Evolutionary conservation across 2,797 vertebrate species (phyloP).

Genomic region (Sebastes steindachneri): DNA sequence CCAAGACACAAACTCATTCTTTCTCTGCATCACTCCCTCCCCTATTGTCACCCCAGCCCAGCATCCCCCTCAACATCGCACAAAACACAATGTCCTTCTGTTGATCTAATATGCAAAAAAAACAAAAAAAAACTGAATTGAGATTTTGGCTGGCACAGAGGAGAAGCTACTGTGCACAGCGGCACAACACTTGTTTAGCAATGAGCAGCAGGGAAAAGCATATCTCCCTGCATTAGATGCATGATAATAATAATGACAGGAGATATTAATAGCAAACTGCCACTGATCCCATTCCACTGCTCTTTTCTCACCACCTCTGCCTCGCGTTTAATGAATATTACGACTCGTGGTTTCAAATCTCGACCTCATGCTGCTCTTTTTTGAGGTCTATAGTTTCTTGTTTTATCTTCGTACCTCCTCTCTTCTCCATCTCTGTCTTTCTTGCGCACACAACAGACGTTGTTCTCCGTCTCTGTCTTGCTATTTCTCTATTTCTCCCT

Average conservation of each 20-base stretch:
- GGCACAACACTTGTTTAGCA: conserved; percentile 44
- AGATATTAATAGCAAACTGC: conserved; percentile 54
- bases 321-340: conserved; percentile 27
- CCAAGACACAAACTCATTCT: conserved; percentile 70
- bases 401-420: conserved; percentile 45
- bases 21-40: conserved; percentile 20
- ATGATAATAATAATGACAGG: conserved; percentile 48
- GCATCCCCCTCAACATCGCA: conserved; percentile 23
- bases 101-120: conserved; percentile 56
- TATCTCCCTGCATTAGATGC: conserved; percentile 42
- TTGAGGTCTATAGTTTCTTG: conserved; percentile 42
- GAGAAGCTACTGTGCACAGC: conserved; percentile 8
- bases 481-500: conserved; percentile 33
- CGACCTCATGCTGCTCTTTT: conserved; percentile 30
- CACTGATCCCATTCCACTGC: conserved; percentile 14
- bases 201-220: conserved; percentile 32
- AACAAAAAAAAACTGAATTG: background rate
- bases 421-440: conserved; percentile 45
- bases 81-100: conserved; percentile 66
- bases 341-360: conserved; percentile 36
- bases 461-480: conserved; percentile 56
- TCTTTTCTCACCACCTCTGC: conserved; percentile 8
- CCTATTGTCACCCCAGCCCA: conserved; percentile 36
- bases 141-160: conserved; percentile 27
- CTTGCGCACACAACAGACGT: conserved; percentile 39